These are phyloP conservation scores for Glaucidium brasilianum DNA, from an alignment of 2,113 vertebrate genomes.

Conservation along the genomic window DNA sequence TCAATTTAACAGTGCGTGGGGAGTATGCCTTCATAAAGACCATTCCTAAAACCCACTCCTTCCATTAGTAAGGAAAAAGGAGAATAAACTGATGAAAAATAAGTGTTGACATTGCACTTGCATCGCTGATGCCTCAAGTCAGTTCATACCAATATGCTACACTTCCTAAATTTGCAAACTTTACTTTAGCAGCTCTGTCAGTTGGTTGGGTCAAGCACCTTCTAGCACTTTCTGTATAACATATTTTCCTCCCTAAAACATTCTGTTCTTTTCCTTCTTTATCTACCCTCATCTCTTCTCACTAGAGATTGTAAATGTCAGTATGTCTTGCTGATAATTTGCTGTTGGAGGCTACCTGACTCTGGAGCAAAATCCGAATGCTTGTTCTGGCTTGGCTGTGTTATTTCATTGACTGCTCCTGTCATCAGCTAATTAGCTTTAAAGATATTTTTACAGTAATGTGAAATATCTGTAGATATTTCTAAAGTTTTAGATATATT, in stretches of 20 bases:
- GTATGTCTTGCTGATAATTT: not conserved
- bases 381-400: fast-evolving
- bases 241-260: not conserved
- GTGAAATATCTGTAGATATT: not conserved
- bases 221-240: not conserved
- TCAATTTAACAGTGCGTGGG: not conserved
- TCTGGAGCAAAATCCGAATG: not conserved
- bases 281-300: not conserved
- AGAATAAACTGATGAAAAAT: not conserved
- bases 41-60: not conserved
- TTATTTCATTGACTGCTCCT: not conserved
- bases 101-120: not conserved
- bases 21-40: not conserved
- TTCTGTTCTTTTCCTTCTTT: not conserved
- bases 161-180: not conserved
- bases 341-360: not conserved
- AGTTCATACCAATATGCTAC: fast-evolving
- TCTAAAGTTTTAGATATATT: not conserved
- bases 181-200: not conserved
- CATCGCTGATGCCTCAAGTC: fast-evolving
- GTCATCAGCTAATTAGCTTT: not conserved
- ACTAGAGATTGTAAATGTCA: not conserved
- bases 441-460: not conserved
- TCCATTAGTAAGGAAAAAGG: not conserved
- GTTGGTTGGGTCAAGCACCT: not conserved